phyloP scores from a whole-genome alignment of 2,797 vertebrate species.

The Onychomys arenicola region DNA sequence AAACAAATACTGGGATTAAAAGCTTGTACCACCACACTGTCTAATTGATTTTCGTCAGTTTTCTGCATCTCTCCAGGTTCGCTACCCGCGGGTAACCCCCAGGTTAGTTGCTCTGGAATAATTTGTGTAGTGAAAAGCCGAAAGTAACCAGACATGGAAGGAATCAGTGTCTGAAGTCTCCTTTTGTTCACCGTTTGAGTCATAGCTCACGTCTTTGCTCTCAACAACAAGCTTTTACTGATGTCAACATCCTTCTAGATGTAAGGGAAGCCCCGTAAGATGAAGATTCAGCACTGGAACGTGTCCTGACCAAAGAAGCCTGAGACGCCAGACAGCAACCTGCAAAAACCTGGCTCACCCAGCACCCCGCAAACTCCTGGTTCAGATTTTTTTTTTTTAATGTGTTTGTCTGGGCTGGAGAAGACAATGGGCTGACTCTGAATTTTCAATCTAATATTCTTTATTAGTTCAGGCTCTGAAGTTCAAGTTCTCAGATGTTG shows the following conservation, averaged over 20 bases:
- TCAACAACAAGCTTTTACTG: slow-evolving; percentile 7
- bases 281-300: not conserved
- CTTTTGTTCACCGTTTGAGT: slow-evolving; percentile 39
- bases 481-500: not conserved
- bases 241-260: slow-evolving; percentile 41
- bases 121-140: slow-evolving; percentile 64
- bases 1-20: not conserved
- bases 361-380: not conserved
- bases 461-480: not conserved
- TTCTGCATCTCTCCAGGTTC: not conserved
- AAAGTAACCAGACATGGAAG: slow-evolving; percentile 61
- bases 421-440: not conserved
- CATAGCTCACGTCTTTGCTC: not conserved
- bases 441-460: slow-evolving; percentile 2
- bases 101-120: not conserved
- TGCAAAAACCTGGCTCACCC: too few relatives aligned
- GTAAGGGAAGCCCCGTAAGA: not conserved
- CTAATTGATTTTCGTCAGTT: slow-evolving; percentile 2
- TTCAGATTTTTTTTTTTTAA: not conserved
- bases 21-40: not conserved
- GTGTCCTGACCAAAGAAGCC: not conserved
- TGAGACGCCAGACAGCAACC: not conserved
- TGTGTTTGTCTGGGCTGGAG: not conserved
- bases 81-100: not conserved
- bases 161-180: not conserved